Base-by-base conservation (phyloP, 2,113 vertebrate species). In the Paramisgurnus dabryanus region DNA sequence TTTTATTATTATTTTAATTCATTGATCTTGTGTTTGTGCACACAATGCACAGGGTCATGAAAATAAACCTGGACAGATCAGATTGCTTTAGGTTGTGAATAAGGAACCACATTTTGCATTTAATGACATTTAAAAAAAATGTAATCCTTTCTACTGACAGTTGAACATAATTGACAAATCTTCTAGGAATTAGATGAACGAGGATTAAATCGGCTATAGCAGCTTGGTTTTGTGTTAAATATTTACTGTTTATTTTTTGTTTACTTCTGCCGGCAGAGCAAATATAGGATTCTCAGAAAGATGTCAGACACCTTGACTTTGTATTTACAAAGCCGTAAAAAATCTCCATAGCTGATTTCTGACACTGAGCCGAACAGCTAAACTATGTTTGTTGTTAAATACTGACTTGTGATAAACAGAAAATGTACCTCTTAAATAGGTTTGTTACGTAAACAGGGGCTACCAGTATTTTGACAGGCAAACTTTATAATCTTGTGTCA, bases 301-400 rank as follows among this genome's bases (percentile, higher is more conserved):
- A 41, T 47, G 40, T 69, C 34, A 65, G 65, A 71, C 66, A 53
- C 76, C 76, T 65, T 69, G 74, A 75, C 57, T 63, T 67, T 82
- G 67, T 91, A 86, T 92, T 92, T 89, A 91, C 87, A 92, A 86
- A 87, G 41, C 92, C 55, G 87, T 80, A 61, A 34, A 67, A 78
- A 34, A 61, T 64, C 76, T 60, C 39, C 50, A 78, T 86, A 83
- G 74, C 45, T 7, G 47, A 53, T 34, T 34, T 34, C 27, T 34
- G 27, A 41, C 83, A 85, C 87, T 86, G 84, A 86, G 89, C 74
- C 83, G 76, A 58, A 87, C 64, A 70, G 85, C 67, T 86, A 41
- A 66, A n/a, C 64, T 70, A 66, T 93, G 92, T 92, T 93, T 93
- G 91, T 87, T 82, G 88, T 82, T 87, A 93, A 93, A 94, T 90